Evolutionary conservation across 2,113 vertebrate species (phyloP).

Genomic region (Suricata suricatta): DNA sequence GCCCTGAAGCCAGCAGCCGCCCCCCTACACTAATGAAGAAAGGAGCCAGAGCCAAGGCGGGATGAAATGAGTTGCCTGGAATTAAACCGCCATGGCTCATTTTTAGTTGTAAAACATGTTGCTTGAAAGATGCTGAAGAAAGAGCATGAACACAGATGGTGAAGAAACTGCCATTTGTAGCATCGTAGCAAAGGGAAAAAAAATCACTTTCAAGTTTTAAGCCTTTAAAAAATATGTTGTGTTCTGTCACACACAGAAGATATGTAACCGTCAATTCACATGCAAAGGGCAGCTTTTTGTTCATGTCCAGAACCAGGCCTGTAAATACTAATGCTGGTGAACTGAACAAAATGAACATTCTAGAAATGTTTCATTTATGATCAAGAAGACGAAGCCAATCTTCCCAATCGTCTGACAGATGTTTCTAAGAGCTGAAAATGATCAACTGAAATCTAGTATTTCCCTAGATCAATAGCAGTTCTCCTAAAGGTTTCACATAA

Average conservation of each 20-base stretch:
- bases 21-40: slow-evolving; percentile 42
- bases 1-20: not conserved
- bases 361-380: not conserved
- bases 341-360: slow-evolving; percentile 27
- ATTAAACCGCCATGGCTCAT: slow-evolving; percentile 20
- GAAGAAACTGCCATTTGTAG: slow-evolving; percentile 38
- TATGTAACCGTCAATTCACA: not conserved
- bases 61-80: slow-evolving; percentile 23
- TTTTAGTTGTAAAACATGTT: slow-evolving; percentile 51
- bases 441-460: slow-evolving; percentile 28
- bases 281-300: not conserved
- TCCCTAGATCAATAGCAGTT: slow-evolving; percentile 50
- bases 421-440: slow-evolving; percentile 46
- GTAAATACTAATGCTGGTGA: not conserved
- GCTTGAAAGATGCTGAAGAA: slow-evolving; percentile 51
- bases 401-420: slow-evolving; percentile 15
- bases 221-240: slow-evolving; percentile 53
- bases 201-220: slow-evolving; percentile 27
- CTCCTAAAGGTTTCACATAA: slow-evolving; percentile 37
- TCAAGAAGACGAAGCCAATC: not conserved
- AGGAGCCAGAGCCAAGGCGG: not conserved
- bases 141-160: slow-evolving; percentile 55
- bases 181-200: not conserved
- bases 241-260: not conserved
- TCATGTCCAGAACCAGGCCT: not conserved